Conservation (phyloP, 1,140 invertebrate species). For the Megalonaias nervosa region DNA sequence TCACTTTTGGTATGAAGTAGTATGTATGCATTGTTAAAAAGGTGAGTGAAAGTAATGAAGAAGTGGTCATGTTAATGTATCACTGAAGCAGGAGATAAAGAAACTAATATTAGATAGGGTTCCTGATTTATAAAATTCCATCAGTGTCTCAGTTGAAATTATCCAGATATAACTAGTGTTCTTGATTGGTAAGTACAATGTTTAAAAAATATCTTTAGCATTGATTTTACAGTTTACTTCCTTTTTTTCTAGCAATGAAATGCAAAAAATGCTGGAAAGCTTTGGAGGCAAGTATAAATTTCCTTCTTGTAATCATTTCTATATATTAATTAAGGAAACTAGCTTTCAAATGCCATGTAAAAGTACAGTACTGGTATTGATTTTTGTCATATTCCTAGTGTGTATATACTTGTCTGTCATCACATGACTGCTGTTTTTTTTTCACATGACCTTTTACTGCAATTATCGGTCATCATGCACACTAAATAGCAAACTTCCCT, state of each 20-base stretch:
- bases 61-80: background rate
- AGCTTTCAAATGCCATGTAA: too few species aligned
- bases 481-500: too few species aligned
- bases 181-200: background rate
- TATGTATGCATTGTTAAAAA: background rate
- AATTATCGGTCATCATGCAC: too few species aligned
- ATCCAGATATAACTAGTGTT: background rate
- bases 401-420: too few species aligned
- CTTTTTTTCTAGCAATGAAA: slow-evolving; percentile 50
- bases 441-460: too few species aligned
- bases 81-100: background rate
- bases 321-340: too few species aligned
- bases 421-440: too few species aligned
- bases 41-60: background rate
- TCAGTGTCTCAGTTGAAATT: background rate
- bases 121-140: background rate
- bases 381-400: too few species aligned
- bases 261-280: slow-evolving; percentile 64
- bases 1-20: too few species aligned
- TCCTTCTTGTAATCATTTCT: background rate
- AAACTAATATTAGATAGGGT: background rate
- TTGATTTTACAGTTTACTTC: background rate
- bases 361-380: too few species aligned
- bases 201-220: background rate
- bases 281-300: slow-evolving; percentile 54